Conservation (phyloP, 2,113 vertebrate genomes). For the Cacatua alba region DNA sequence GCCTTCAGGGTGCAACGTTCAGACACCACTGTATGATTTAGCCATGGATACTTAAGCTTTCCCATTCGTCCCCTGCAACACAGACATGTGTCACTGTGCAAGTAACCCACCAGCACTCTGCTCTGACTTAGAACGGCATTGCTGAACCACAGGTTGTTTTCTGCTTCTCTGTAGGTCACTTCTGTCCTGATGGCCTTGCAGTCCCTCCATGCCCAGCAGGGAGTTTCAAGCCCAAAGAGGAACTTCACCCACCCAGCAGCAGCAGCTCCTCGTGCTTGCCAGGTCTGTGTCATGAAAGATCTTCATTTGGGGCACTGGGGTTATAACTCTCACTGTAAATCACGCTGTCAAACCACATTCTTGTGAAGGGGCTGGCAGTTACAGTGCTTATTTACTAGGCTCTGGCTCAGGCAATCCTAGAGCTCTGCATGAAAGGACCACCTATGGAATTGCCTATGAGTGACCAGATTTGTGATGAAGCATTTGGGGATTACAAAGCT, state of each 20-base stretch:
- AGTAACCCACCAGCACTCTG: background rate
- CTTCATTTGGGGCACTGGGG: background rate
- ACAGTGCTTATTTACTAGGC: background rate
- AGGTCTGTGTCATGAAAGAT: slow-evolving; percentile 66
- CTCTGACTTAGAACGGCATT: background rate
- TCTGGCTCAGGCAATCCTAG: background rate
- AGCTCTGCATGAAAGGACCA: background rate
- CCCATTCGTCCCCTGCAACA: background rate
- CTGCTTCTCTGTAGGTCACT: slow-evolving; percentile 71
- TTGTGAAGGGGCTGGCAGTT: background rate
- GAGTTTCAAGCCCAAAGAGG: slow-evolving; percentile 77
- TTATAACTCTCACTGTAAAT: background rate
- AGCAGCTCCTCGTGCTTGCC: slow-evolving; percentile 76
- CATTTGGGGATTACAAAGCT: background rate
- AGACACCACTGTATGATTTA: background rate
- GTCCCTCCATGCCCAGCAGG: slow-evolving; percentile 77
- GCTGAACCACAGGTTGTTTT: background rate
- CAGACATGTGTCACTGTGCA: accelerated
- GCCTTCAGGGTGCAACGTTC: background rate
- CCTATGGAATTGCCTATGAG: background rate
- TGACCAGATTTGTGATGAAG: background rate
- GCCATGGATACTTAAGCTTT: background rate
- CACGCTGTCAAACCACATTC: background rate
- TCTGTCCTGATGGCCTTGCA: slow-evolving; percentile 69
- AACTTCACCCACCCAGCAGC: slow-evolving; percentile 54